Percentiles rank a stretch among this genome's conserved stretches.
Evolutionary conservation across 2,797 vertebrate genomes (phyloP).

Genomic region (Microchirus variegatus): DNA sequence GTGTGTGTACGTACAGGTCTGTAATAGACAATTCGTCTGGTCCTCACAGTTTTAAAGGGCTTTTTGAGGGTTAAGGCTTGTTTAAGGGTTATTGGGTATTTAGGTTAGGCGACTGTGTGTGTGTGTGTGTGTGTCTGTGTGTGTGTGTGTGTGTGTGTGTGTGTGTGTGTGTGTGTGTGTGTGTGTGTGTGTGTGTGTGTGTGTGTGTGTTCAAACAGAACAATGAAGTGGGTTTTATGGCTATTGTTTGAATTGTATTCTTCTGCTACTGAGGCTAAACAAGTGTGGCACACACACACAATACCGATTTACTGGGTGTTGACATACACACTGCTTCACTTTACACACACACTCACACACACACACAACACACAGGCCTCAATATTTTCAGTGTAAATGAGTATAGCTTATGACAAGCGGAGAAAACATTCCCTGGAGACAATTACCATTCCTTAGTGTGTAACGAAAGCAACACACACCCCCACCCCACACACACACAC

Average conservation of each 20-base stretch:
- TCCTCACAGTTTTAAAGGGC: too few relatives aligned
- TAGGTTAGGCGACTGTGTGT: too few relatives aligned
- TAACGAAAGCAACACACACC: too few relatives aligned
- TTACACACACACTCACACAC: conserved; percentile 9
- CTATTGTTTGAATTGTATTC: conserved; percentile 64
- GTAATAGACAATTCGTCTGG: not conserved
- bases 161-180: not conserved
- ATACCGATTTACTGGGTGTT: conserved; percentile 8
- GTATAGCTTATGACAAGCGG: conserved; percentile 43
- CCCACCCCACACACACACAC: too few relatives aligned
- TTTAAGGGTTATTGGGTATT: too few relatives aligned
- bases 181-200: not conserved
- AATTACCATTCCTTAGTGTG: too few relatives aligned
- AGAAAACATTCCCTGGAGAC: conserved; percentile 54
- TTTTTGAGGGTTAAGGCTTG: too few relatives aligned
- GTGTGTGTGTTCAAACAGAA: conserved; percentile 54
- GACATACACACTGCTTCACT: conserved; percentile 14
- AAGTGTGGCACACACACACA: not conserved
- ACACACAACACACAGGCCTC: conserved; percentile 8
- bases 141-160: too few relatives aligned
- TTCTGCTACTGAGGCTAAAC: too few relatives aligned
- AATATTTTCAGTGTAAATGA: too few relatives aligned
- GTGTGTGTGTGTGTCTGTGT: too few relatives aligned
- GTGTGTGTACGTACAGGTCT: not conserved
- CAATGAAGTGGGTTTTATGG: conserved; percentile 73